A percentile compares a stretch with the other conserved stretches of the same genome.
Conservation (phyloP, 2,113 vertebrate genomes). For the Gavia stellata region DNA sequence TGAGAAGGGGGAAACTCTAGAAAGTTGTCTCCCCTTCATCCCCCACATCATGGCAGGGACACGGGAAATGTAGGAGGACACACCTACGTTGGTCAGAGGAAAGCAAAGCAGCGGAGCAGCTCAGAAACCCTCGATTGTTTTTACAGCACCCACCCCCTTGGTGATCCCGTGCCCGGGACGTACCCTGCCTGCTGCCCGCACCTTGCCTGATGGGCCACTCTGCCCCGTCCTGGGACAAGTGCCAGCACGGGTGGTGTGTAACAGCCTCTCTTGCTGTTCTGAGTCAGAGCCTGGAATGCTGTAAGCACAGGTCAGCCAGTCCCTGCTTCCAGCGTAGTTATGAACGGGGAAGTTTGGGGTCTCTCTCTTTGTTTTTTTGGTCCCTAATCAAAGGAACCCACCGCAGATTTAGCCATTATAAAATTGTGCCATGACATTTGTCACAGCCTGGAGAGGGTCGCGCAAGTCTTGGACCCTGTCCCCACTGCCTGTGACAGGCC, state of each 20-base stretch:
- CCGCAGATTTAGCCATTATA: neutral
- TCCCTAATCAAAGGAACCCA: neutral
- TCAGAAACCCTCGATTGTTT: fast-evolving
- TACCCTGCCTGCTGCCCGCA: neutral
- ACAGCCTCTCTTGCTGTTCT: neutral
- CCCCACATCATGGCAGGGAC: neutral
- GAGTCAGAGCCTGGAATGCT: neutral
- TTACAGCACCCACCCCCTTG: neutral
- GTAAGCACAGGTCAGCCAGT: neutral
- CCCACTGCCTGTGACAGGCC: neutral
- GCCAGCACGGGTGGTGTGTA: neutral
- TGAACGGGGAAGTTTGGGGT: neutral
- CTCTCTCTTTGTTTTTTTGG: neutral
- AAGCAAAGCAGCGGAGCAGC: neutral
- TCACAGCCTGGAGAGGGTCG: neutral
- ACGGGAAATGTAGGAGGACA: neutral
- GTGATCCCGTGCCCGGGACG: fast-evolving
- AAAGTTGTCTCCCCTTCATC: neutral
- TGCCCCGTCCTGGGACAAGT: fast-evolving
- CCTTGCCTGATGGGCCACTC: neutral
- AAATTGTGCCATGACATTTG: neutral
- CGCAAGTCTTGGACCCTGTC: neutral
- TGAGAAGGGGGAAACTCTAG: neutral
- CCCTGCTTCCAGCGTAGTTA: neutral
- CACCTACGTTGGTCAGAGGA: neutral